Evolutionary conservation across 2,888 invertebrate genomes (phyloP), one percentile per base, ranked within the genome.

Genomic region (Leucozona laternaria): DNA sequence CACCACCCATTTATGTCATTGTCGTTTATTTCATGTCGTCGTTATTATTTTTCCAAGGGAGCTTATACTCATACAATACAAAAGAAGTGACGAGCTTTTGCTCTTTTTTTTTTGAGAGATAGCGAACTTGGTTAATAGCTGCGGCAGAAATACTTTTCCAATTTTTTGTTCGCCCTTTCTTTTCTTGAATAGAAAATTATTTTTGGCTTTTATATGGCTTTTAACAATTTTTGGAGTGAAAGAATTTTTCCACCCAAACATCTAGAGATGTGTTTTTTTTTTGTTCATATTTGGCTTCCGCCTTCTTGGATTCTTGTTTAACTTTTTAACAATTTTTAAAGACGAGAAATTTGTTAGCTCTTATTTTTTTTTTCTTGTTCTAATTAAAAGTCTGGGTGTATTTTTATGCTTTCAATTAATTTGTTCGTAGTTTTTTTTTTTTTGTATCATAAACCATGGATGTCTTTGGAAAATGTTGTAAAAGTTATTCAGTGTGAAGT

Each of bases 41-140:
- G 60, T 15, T 55, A 13, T 58, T 55, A 15, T 57, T 62, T n/a
- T 57, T 37, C 31, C 50, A 45, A 3, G 13, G 17, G 17, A 25
- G 48, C 22, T 31, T 28, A 75, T 34, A 40, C 37, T 34, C 8
- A 7, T 34, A 34, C 11, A 37, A 4, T 31, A 58, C 8, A 68
- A 55, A 76, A 15, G 6, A 25, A 62, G 31, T 82, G 70, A 57
- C 58, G 45, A 60, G 55, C 34, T 25, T 13, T 37, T 13, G 37
- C 1, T 28, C 5, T 31, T 31, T 31, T 31, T 31, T 31, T 31
- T 31, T 8, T 66, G 48, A 0, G 57, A 11, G 4, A 25, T 66
- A 48, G 5, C 31, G 34, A 62, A 17, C 43, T 43, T 62, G 37
- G 53, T 53, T 73, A 64, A 58, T 57, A 79, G 55, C 25, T 43